A percentile compares a stretch with the other conserved stretches of the same genome.
These are phyloP conservation scores for Rotaria sp. DNA, from an alignment of 2,888 invertebrate genomes.

Conservation along the genomic window DNA sequence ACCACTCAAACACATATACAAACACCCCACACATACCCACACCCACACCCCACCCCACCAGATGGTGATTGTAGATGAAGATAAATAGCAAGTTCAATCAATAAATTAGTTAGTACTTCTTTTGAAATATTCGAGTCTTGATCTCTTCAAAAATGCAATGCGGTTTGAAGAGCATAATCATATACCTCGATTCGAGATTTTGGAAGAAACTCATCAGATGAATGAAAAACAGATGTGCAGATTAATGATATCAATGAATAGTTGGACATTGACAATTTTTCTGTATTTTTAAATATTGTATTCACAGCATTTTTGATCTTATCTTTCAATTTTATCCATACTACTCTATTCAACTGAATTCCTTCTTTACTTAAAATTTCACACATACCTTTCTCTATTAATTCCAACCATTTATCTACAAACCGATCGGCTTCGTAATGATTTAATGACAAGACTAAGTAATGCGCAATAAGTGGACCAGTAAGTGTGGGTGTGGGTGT, in stretches of 20 bases:
- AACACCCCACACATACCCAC: too few species aligned
- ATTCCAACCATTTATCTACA: neutral
- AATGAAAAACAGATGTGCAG: neutral
- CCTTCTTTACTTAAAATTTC: neutral
- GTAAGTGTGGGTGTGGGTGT: too few species aligned
- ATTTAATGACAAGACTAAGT: neutral
- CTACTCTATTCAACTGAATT: neutral
- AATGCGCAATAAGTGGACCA: neutral
- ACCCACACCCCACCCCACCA: too few species aligned
- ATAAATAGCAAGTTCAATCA: neutral
- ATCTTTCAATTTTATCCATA: neutral
- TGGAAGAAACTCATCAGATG: neutral
- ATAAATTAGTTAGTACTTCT: neutral
- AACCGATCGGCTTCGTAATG: neutral
- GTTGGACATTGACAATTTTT: neutral
- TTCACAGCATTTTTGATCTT: neutral
- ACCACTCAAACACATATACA: too few species aligned
- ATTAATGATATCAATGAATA: neutral
- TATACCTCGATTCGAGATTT: neutral
- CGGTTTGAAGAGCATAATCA: neutral
- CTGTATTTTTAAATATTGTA: neutral
- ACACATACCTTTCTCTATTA: neutral
- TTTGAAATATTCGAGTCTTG: neutral
- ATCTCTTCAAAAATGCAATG: neutral
- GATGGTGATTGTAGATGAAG: neutral